phyloP scores from a whole-genome alignment of 2,888 invertebrate genomes.

The Galerucella pusilla region DNA sequence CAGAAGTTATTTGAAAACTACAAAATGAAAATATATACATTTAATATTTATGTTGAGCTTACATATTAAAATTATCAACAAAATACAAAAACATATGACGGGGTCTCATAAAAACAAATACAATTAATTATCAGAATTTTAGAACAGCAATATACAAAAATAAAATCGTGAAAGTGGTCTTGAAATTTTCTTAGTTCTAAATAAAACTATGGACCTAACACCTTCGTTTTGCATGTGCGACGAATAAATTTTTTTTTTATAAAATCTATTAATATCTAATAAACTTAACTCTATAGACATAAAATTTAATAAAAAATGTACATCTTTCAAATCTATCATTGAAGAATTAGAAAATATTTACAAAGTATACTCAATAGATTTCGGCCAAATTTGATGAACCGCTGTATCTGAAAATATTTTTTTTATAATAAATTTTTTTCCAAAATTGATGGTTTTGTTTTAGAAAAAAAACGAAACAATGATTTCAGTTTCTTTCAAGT shows the following conservation, averaged over 20 bases:
- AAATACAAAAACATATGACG: slow-evolving; percentile 13
- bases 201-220: not conserved
- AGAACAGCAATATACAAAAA: slow-evolving; percentile 4
- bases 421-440: not conserved
- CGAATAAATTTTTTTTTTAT: slow-evolving; percentile 22
- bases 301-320: slow-evolving; percentile 24
- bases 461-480: not conserved
- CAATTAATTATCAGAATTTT: not conserved
- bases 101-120: not conserved
- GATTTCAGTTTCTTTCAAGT: not conserved
- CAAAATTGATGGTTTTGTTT: not conserved
- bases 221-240: slow-evolving; percentile 14
- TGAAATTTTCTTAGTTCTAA: not conserved
- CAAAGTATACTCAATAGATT: not conserved
- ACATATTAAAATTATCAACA: slow-evolving; percentile 31
- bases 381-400: not conserved
- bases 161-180: slow-evolving; percentile 2
- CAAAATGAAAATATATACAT: slow-evolving; percentile 38
- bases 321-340: slow-evolving; percentile 16
- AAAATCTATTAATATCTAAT: slow-evolving; percentile 28
- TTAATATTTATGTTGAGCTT: slow-evolving; percentile 29
- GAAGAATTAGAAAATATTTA: slow-evolving; percentile 17
- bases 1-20: slow-evolving; percentile 52
- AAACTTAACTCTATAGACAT: slow-evolving; percentile 14
- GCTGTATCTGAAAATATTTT: not conserved